Evolutionary conservation across 2,113 vertebrate species (phyloP), one percentile per base, ranked within the genome.

Genomic region (Ophthalmolycus amberensis): DNA sequence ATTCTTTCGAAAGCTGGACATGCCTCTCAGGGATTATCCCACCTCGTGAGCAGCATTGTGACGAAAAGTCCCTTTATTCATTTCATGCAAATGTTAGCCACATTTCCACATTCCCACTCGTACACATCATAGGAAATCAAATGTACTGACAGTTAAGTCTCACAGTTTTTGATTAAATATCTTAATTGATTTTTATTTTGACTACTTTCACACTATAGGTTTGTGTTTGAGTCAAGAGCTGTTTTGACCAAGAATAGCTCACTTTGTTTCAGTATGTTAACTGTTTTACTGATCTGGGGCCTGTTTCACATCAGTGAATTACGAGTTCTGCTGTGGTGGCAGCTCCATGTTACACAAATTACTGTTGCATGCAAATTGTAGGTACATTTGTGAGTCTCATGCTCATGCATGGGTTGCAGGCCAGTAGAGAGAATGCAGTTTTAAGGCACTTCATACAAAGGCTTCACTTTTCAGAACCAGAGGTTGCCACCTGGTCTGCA

Each of bases 21-120:
- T 79, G 83, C 75, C 82, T 85, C 60, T 52, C 65, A 82, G 32
- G 73, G 80, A 89, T 87, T 83, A 89, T 83, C 65, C 62, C 76
- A 86, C 72, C 83, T 82, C 54, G 34, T 87, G 80, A 87, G 71
- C 75, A 44, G 64, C 59, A 71, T 37, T 77, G 82, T 82, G 60
- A 59, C 58, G 71, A 73, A 83, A 85, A 71, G 62, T 80, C 12
- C 44, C 48, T 83, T 79, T 83, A 37, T 80, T 44, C 32, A 68
- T 20, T 80, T 83, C 10, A 25, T 40, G 63, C 56, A 86, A 80
- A 80, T 63, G 64, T 59, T 70, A 58, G 48, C 37, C 71, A 48
- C 54, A 68, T 38, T 67, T 75, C 29, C 29, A 25, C 1, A 37
- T 76, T 83, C 67, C 7, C 60, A 56, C 18, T 82, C 25, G 10